Evolutionary conservation across 2,797 vertebrate genomes (phyloP).

Genomic region (Nannoperca australis): DNA sequence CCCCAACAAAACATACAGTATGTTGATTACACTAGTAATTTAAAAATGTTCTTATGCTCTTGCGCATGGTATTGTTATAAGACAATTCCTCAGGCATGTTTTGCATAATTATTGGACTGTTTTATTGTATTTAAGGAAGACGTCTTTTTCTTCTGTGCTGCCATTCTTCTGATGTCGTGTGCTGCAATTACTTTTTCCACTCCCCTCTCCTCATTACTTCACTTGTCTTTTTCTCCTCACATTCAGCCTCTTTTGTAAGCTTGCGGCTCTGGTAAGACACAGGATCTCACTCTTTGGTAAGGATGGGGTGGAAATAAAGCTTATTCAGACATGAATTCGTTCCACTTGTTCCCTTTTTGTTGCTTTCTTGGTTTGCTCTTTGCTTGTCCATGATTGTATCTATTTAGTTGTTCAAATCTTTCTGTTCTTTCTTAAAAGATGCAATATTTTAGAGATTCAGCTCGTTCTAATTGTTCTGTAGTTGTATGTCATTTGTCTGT

Average conservation of each 20-base stretch:
- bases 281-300: slow-evolving; percentile 83
- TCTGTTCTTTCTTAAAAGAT: not conserved
- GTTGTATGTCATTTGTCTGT: slow-evolving; percentile 10
- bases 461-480: not conserved
- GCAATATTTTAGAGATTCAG: not conserved
- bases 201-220: slow-evolving; percentile 67
- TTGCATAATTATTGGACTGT: slow-evolving; percentile 2
- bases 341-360: not conserved
- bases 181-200: slow-evolving; percentile 75
- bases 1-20: not conserved
- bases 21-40: not conserved
- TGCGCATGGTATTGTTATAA: not conserved
- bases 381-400: not conserved
- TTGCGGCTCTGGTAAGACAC: slow-evolving; percentile 79
- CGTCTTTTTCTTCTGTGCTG: slow-evolving; percentile 13
- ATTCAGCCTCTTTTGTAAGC: slow-evolving; percentile 85
- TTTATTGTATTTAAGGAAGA: not conserved
- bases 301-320: slow-evolving; percentile 40
- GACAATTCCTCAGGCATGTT: not conserved
- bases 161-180: slow-evolving; percentile 78
- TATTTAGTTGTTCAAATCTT: not conserved
- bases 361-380: slow-evolving; percentile 5
- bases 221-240: slow-evolving; percentile 50
- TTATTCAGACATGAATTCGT: slow-evolving; percentile 6
- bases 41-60: not conserved